Conservation (phyloP, 1,140 invertebrate species). For the Heliconius melpomene region DNA sequence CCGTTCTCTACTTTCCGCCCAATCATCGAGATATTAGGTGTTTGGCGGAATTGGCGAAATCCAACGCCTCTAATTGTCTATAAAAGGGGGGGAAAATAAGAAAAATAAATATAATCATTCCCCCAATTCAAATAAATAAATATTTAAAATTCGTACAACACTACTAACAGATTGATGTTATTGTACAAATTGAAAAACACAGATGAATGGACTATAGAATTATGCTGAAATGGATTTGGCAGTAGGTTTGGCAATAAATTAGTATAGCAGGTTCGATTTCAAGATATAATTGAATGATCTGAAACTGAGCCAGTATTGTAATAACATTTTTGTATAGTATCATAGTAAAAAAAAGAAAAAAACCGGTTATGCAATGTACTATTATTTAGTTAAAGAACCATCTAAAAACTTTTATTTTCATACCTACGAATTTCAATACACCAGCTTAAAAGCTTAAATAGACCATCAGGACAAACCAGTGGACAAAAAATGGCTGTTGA, state of each 20-base stretch:
- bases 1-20: too few relatives aligned
- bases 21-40: too few relatives aligned
- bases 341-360: background rate
- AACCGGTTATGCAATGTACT: background rate
- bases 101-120: too few relatives aligned
- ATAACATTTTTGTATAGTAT: conserved; percentile 15
- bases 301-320: conserved; percentile 43
- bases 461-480: too few relatives aligned
- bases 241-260: conserved; percentile 44
- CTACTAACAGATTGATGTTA: background rate
- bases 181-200: conserved; percentile 25
- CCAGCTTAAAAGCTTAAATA: too few relatives aligned
- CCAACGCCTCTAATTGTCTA: too few relatives aligned
- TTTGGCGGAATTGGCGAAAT: too few relatives aligned
- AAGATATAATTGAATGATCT: conserved; percentile 44
- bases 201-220: conserved; percentile 43
- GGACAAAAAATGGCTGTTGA: too few relatives aligned
- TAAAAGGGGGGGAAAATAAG: too few relatives aligned
- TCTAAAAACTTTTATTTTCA: too few relatives aligned
- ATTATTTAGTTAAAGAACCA: too few relatives aligned
- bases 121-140: background rate
- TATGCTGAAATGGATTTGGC: conserved; percentile 47
- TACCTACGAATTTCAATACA: too few relatives aligned
- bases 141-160: background rate
- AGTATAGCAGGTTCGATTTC: conserved; percentile 29